Base-by-base conservation (phyloP, 2,113 vertebrate species). In the Pipa parva region DNA sequence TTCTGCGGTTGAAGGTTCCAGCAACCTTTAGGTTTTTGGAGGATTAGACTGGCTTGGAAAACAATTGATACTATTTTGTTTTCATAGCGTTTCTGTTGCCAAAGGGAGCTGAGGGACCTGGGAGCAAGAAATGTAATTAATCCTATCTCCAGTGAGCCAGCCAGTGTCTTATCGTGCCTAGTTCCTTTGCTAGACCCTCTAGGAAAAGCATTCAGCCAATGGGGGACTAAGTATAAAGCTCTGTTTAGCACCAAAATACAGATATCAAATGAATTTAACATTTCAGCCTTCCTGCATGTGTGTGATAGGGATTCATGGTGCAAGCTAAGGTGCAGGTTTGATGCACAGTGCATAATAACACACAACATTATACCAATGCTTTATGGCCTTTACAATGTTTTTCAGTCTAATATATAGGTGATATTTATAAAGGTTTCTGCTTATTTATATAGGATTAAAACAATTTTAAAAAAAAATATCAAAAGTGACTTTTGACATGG, bases 81-180 rank as follows among this genome's bases (percentile, higher is more conserved):
- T 51, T 7, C 24, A 36, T 36, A n/a, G 27, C 28, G 6, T 36
- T 15, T 29, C 21, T 22, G 46, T 29, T 17, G 28, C 46, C 21
- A 50, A 63, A 63, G 3, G 45, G 31, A 33, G 20, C 24, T 51
- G 13, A 18, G 24, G 60, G 9, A 33, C 21, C 46, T 48, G 17
- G 29, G 21, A 63, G 46, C 46, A 51, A 50, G 46, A 33, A 63
- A 24, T 36, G 22, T 51, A 63, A 63, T 63, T 51, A 63, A 50
- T 51, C 46, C 46, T 50, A 63, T 36, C 39, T 48, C 27, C 20
- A 63, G 28, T 63, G 46, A 63, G 31, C 46, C 60, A 50, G 28
- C n/a, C 21, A 25, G 25, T n/a, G 10, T 51, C 29, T 24, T 36
- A 50, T 29, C 48, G 36, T 51, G 27, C 37, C 36, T 13, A 7